phyloP scores from a whole-genome alignment of 2,797 vertebrate genomes.

The Sparus aurata region DNA sequence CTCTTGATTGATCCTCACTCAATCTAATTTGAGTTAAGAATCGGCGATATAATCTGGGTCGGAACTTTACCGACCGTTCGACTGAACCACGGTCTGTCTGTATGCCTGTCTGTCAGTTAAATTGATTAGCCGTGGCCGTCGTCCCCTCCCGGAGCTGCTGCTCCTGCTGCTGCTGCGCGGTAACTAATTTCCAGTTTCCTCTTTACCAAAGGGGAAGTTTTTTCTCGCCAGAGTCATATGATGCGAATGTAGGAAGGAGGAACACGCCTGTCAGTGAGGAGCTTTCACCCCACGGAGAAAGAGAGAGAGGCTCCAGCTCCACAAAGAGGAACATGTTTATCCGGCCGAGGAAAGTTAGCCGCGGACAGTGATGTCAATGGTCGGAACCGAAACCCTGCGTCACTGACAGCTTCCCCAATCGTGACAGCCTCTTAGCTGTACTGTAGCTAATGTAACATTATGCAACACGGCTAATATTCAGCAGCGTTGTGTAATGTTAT shows the following conservation, averaged over 20 bases:
- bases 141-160: too few relatives aligned
- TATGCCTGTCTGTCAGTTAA: neutral
- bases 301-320: too few relatives aligned
- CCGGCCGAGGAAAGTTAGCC: slow-evolving; percentile 29
- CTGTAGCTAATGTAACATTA: slow-evolving; percentile 1
- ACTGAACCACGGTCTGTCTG: neutral
- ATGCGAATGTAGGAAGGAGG: slow-evolving; percentile 63
- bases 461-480: neutral
- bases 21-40: neutral
- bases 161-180: neutral
- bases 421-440: neutral
- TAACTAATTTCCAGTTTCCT: slow-evolving; percentile 25
- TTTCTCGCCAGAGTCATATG: slow-evolving; percentile 77
- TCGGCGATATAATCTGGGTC: neutral
- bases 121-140: neutral
- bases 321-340: slow-evolving; percentile 41
- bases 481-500: neutral
- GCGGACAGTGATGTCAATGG: slow-evolving; percentile 42
- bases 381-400: slow-evolving; percentile 43
- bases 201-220: slow-evolving; percentile 52
- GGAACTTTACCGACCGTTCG: neutral
- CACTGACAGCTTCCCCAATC: slow-evolving; percentile 26
- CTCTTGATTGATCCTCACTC: neutral
- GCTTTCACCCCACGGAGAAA: neutral
- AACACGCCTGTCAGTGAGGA: slow-evolving; percentile 52